A percentile compares a stretch with the other conserved stretches of the same genome.
Evolutionary conservation across 1,140 invertebrate species (phyloP).

Genomic region (Whitmania pigra): DNA sequence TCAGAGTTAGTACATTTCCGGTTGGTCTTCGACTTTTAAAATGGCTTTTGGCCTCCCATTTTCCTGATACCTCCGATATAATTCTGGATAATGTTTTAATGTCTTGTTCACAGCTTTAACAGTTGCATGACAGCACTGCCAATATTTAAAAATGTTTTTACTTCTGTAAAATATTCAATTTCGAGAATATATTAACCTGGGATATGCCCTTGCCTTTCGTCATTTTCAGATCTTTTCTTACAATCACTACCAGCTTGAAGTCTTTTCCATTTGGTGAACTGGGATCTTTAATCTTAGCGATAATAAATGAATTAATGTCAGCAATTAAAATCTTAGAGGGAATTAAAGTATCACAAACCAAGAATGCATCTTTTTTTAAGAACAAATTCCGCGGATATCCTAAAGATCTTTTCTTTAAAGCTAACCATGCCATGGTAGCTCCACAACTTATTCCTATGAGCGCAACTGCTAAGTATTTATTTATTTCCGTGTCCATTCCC

Average conservation of each 20-base stretch:
- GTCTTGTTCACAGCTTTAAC: slow-evolving; percentile 60
- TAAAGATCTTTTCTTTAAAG: too few relatives aligned
- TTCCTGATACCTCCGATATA: slow-evolving; percentile 60
- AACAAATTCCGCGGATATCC: too few relatives aligned
- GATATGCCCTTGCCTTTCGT: slow-evolving; percentile 82
- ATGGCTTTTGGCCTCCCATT: slow-evolving; percentile 71
- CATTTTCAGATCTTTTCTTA: slow-evolving; percentile 80
- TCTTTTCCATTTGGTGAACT: too few relatives aligned
- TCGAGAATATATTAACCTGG: slow-evolving; percentile 41
- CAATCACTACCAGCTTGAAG: slow-evolving; percentile 58
- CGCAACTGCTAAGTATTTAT: too few relatives aligned
- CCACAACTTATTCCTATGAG: too few relatives aligned
- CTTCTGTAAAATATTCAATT: slow-evolving; percentile 3
- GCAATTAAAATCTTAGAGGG: too few relatives aligned
- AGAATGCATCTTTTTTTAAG: too few relatives aligned
- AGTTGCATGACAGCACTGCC: slow-evolving; percentile 72
- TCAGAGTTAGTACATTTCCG: slow-evolving; percentile 42
- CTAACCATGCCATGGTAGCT: too few relatives aligned
- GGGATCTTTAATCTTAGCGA: too few relatives aligned
- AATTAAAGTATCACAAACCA: too few relatives aligned
- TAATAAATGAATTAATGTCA: too few relatives aligned
- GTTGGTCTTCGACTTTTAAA: slow-evolving; percentile 50
- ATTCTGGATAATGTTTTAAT: slow-evolving; percentile 47
- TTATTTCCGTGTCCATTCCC: too few relatives aligned
- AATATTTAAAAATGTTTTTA: slow-evolving; percentile 16